phyloP scores from a whole-genome alignment of 2,797 vertebrate genomes.

The Pangasius krempfi region DNA sequence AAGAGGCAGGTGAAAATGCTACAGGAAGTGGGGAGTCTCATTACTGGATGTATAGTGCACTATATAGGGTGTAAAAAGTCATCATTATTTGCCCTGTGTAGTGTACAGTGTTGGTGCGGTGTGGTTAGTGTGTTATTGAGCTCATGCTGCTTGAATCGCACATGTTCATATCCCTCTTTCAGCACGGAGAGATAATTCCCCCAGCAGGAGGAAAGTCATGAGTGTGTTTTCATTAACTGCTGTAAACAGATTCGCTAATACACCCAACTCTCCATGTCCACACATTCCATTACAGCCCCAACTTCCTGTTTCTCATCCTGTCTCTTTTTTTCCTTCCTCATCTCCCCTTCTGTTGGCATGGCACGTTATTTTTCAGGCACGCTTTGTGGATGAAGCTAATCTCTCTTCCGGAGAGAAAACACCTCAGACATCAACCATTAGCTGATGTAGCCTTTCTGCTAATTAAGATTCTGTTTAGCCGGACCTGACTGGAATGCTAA shows the following conservation, averaged over 20 bases:
- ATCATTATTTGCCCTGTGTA: background rate
- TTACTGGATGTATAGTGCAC: background rate
- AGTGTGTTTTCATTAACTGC: conserved; percentile 49
- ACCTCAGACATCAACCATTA: conserved; percentile 78
- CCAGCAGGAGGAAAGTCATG: conserved; percentile 13
- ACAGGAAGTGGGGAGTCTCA: background rate
- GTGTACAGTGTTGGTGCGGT: background rate
- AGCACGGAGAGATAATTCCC: conserved; percentile 41
- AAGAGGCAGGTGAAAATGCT: background rate
- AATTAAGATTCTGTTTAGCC: conserved; percentile 84
- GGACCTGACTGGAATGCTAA: conserved; percentile 80
- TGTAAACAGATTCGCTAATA: conserved; percentile 50
- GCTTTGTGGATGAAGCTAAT: conserved; percentile 76
- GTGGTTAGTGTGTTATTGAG: background rate
- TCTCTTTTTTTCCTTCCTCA: conserved; percentile 48
- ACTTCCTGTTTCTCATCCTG: conserved; percentile 60
- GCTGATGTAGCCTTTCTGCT: conserved; percentile 78
- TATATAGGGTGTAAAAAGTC: background rate
- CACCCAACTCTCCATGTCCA: conserved; percentile 26
- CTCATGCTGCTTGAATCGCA: background rate
- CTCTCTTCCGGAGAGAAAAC: conserved; percentile 72
- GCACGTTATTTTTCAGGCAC: conserved; percentile 76
- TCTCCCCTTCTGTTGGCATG: conserved; percentile 49
- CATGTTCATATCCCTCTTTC: conserved; percentile 30
- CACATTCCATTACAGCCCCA: conserved; percentile 54